phyloP scores from a whole-genome alignment of 1,140 invertebrate species.

The Eupristina koningsbergeri region DNA sequence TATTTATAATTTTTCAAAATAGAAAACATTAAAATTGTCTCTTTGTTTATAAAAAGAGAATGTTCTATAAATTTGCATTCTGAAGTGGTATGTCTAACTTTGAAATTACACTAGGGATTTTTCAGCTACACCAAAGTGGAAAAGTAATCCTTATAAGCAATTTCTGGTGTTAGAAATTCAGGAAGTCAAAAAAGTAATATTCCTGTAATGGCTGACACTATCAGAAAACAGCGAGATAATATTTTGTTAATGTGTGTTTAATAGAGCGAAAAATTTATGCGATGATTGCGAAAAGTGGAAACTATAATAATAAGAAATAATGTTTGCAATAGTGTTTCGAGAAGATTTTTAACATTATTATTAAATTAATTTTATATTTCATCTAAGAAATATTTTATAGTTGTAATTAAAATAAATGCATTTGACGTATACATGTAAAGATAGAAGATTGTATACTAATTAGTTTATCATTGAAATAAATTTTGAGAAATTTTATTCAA shows the following conservation, averaged over 20 bases:
- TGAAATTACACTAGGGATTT: slow-evolving; percentile 39
- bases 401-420: too few species aligned
- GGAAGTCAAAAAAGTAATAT: not conserved
- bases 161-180: not conserved
- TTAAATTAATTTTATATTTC: too few species aligned
- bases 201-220: not conserved
- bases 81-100: slow-evolving; percentile 4
- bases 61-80: slow-evolving; percentile 29
- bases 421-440: too few species aligned
- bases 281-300: not conserved
- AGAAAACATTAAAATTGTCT: not conserved
- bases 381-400: too few species aligned
- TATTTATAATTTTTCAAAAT: not conserved
- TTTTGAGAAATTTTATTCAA: too few species aligned
- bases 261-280: not conserved
- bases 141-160: slow-evolving; percentile 27
- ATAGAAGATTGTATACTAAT: too few species aligned
- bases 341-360: too few species aligned
- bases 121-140: not conserved
- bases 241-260: not conserved
- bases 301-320: not conserved
- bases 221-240: not conserved
- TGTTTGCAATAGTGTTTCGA: too few species aligned
- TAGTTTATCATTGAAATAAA: too few species aligned
- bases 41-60: not conserved